Base-by-base conservation (phyloP, 1,140 invertebrate species). In the Drosophila sechellia region DNA sequence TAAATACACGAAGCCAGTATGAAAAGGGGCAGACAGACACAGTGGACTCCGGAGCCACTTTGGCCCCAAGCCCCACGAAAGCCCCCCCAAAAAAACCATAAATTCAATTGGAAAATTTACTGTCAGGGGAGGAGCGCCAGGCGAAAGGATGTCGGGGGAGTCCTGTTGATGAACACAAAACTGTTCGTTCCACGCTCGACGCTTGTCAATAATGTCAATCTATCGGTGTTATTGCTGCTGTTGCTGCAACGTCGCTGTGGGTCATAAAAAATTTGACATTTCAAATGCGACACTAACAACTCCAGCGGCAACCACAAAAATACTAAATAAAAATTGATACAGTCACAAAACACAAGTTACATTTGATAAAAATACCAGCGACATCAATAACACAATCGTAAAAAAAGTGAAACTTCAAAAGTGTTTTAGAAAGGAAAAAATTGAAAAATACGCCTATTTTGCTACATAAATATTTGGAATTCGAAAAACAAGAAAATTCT, bases 41-140 rank as follows among this genome's bases (percentile, higher is more conserved):
- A 15, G 42, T 12, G 4, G 25, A 17, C 5, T 12, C 3, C 37
- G 22, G 40, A 58, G 46, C 48, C 37, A 50, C 63, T 71, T 42
- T 37, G 34, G 1, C 34, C 5, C 3, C 10, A 10, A 12, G 35
- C 35, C 35, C 35, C 35, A 37, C 31, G 12, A 54, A 76, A 65
- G 42, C 65, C 27, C 0, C 79, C 77, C 46, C 20, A 22, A 22
- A 59, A 80, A 77, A 77, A 72, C 73, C 78, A 85, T 86, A 85
- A 85, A 85, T 85, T 85, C 81, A 85, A 85, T 85, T 85, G 77
- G 73, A 85, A 76, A 85, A 85, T 85, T 85, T 85, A 85, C 56
- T 81, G 81, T 86, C 77, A 86, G 54, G 72, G 46, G 59, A 53
- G 46, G 59, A 53, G 11, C 49, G 34, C 1, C 6, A 8, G 31